Evolutionary conservation across 2,797 vertebrate species (phyloP), one percentile per base, ranked within the genome.

Genomic region (Gymnodraco acuticeps): DNA sequence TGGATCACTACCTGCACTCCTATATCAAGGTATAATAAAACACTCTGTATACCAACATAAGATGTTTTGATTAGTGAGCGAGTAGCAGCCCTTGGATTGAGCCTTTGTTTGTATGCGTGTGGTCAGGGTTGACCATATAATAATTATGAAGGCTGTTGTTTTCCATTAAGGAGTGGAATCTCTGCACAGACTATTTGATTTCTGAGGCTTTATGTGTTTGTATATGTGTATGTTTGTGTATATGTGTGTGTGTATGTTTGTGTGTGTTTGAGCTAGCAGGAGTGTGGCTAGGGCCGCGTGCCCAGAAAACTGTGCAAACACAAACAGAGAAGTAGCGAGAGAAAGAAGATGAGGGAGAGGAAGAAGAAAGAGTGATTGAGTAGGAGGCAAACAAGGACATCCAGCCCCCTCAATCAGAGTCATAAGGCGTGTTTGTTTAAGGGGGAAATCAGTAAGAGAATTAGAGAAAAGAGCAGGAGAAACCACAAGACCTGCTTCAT

Each of bases 1-100:
- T 98, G 65, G 96, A 97, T 84, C 95, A 95, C 77, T 97, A 95
- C 59, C 94, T 99, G 83, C 95, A 96, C 84, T 98, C 98, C 0
- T 99, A 98, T 1, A 95, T 99, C 88, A 98, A 93, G 96, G 98
- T 96, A 90, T 16, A 67, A 55, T 20, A 13, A 27, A 15, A 43
- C 2, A 27, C 4, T 3, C n/a, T 19, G 23, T 38, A 38, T 41
- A 41, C 3, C 31, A 52, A 23, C 33, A 53, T 43, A 68, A 16
- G 1, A 4, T 2, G 15, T 42, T 41, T 23, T 47, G 43, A 59
- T 17, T 47, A 17, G 10, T 23, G 20, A 48, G 46, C 43, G 8
- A 13, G 33, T 41, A 50, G 31, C 16, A 8, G 38, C 60, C 23
- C 62, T n/a, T 23, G 41, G 46, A 48, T 17, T 46, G 1, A 12